A percentile compares a stretch with the other conserved stretches of the same genome.
Conservation (phyloP, 2,797 vertebrate species). For the Antennarius maculatus region DNA sequence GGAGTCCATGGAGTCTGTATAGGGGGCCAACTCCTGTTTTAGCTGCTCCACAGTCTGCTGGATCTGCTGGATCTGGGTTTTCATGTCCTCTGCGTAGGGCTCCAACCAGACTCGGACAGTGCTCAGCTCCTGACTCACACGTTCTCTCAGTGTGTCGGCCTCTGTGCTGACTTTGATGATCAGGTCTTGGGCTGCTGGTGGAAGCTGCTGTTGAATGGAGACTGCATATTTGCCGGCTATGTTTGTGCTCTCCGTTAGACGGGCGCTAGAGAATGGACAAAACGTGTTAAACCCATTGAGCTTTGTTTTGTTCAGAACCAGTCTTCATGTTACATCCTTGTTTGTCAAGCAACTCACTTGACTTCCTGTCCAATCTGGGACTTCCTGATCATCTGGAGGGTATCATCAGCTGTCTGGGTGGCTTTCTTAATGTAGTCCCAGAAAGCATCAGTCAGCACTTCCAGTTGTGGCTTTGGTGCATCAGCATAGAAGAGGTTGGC, state of each 20-base stretch:
- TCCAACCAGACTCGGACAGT: conserved; percentile 63
- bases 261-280: conserved; percentile 48
- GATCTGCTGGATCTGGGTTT: conserved; percentile 76
- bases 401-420: conserved; percentile 81
- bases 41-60: conserved; percentile 78
- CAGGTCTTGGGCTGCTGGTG: conserved; percentile 72
- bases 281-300: conserved; percentile 5
- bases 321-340: neutral
- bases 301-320: neutral
- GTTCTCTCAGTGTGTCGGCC: conserved; percentile 70
- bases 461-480: conserved; percentile 79
- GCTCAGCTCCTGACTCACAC: conserved; percentile 71
- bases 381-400: conserved; percentile 78
- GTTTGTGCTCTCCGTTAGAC: conserved; percentile 75
- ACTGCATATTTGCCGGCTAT: conserved; percentile 74
- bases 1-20: conserved; percentile 75
- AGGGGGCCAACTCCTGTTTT: conserved; percentile 73
- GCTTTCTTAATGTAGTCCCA: conserved; percentile 82
- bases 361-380: conserved; percentile 82
- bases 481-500: conserved; percentile 82
- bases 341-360: conserved; percentile 75
- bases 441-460: conserved; percentile 82
- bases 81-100: conserved; percentile 78
- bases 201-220: conserved; percentile 71
- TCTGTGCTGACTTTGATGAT: conserved; percentile 76